phyloP scores from a whole-genome alignment of 2,797 vertebrate genomes.

The Tragelaphus eurycerus region DNA sequence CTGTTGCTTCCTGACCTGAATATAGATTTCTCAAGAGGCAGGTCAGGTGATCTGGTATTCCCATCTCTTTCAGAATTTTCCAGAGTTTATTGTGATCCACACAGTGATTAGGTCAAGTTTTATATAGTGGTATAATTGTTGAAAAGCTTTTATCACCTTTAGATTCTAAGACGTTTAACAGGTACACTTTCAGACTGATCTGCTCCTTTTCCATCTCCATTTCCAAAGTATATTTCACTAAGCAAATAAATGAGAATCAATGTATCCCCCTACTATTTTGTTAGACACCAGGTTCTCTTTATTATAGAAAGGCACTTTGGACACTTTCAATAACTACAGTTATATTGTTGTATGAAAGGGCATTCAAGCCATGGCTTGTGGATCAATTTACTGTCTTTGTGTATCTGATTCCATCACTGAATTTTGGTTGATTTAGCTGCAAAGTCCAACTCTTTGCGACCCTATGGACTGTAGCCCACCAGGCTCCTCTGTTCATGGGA shows the following conservation, averaged over 20 bases:
- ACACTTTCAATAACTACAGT: slow-evolving; percentile 14
- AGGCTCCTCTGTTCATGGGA: neutral
- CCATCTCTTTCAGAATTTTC: no score
- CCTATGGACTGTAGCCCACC: neutral
- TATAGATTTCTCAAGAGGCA: no score
- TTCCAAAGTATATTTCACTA: slow-evolving; percentile 41
- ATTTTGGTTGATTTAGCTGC: neutral
- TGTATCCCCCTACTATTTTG: neutral
- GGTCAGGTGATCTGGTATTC: no score
- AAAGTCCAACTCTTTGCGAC: neutral
- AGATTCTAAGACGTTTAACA: neutral
- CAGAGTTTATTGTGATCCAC: no score
- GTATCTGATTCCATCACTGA: neutral
- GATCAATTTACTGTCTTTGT: slow-evolving; percentile 25
- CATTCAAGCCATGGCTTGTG: neutral
- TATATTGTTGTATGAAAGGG: neutral
- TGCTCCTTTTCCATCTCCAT: neutral
- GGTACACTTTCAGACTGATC: slow-evolving; percentile 13
- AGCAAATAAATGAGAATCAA: neutral
- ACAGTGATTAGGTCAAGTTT: neutral
- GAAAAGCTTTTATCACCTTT: slow-evolving; percentile 2
- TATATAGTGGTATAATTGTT: neutral
- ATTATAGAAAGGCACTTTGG: neutral
- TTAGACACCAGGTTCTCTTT: slow-evolving; percentile 11
- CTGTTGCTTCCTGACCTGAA: no score